A percentile compares a stretch with the other conserved stretches of the same genome.
Conservation (phyloP, 2,797 vertebrate genomes). For the Halcyon leucocephala region DNA sequence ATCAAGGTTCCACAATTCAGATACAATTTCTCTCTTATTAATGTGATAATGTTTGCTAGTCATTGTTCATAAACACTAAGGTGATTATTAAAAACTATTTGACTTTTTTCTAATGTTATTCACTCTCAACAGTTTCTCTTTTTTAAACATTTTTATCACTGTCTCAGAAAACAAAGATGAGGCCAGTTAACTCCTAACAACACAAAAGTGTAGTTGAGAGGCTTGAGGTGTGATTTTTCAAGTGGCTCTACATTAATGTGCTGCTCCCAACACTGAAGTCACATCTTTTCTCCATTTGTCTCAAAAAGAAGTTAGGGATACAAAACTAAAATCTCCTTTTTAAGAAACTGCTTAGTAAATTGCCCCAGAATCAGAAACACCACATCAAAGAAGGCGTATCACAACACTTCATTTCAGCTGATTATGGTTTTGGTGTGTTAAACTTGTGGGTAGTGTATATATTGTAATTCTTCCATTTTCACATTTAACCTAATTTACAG, state of each 20-base stretch:
- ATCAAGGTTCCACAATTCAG: background rate
- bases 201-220: background rate
- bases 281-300: background rate
- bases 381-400: rapidly evolving
- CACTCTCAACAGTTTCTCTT: background rate
- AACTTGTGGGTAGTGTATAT: background rate
- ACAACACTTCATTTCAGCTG: background rate
- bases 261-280: background rate
- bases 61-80: background rate
- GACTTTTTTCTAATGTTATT: background rate
- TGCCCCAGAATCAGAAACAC: background rate
- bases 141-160: background rate
- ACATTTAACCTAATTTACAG: background rate
- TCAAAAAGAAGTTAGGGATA: background rate
- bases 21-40: background rate
- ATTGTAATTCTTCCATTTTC: background rate
- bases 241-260: background rate
- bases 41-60: background rate
- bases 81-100: background rate
- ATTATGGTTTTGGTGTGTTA: background rate
- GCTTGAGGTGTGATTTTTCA: background rate
- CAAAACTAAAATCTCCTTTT: background rate
- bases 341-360: background rate
- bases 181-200: background rate
- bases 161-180: background rate